Evolutionary conservation across 2,797 vertebrate genomes (phyloP), one percentile per base, ranked within the genome.

Genomic region (Characodon lateralis): DNA sequence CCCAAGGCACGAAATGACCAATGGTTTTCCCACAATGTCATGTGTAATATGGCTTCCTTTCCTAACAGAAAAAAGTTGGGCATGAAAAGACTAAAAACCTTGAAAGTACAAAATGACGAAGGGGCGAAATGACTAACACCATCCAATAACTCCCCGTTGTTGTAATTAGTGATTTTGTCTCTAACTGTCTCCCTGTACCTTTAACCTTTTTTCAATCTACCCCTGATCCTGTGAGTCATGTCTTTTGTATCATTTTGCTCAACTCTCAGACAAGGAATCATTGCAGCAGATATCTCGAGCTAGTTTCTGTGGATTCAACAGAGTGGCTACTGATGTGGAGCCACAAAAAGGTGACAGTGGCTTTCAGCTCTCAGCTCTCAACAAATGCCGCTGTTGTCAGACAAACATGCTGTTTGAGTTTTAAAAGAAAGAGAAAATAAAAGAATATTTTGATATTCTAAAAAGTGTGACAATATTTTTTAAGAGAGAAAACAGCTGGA

Each of bases 221-320:
- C 50, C 31, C 22, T 84, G 24, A 41, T 80, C 35, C 41, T 66
- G 31, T 82, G 65, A 83, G 43, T 43, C n/a, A 22, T 74, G 5
- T 79, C 72, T 63, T 76, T 73, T 72, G 53, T 82, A 35, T 87
- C 53, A 51, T 51, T 13, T 31, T 71, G 53, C 88, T 74, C 50
- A 46, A 87, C 84, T 77, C 78, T 71, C 87, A 95, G 95, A 91
- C 76, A 83, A 91, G 75, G 93, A 86, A 84, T 87, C 88, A 65
- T 68, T 92, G 86, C 93, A 86, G 81, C 90, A 93, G 89, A 89
- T 93, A 84, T 94, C 87, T 88, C 82, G 89, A 80, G 75, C 85
- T 84, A 94, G 93, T 89, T 51, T 96, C 79, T 93, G 88, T 84
- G 89, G 91, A 85, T 87, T 93, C 76, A 94, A 89, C 87, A 92